These are phyloP conservation scores for Megaceryle maxima DNA, from an alignment of 2,113 vertebrate genomes.

Conservation along the genomic window DNA sequence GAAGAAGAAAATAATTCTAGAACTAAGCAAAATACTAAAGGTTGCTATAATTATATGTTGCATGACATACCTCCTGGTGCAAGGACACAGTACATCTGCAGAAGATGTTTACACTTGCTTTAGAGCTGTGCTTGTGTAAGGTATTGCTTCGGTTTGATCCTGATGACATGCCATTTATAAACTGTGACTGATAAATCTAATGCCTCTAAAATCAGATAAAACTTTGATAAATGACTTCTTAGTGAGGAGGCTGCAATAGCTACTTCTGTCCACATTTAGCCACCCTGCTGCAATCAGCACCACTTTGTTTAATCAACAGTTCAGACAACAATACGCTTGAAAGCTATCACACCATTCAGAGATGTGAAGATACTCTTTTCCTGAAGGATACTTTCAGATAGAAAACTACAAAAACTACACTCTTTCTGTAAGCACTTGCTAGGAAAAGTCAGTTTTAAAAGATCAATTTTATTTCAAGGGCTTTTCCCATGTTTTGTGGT, in stretches of 20 bases:
- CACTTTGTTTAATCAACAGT: constrained; percentile 87
- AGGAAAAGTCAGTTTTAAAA: background rate
- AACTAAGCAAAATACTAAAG: background rate
- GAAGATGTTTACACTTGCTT: background rate
- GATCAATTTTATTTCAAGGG: background rate
- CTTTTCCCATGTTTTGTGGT: background rate
- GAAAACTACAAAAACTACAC: constrained; percentile 71
- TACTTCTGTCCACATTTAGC: constrained; percentile 72
- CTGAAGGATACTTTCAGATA: background rate
- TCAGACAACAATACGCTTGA: constrained; percentile 72
- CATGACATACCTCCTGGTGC: background rate
- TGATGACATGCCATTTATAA: constrained; percentile 80
- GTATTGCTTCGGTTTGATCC: constrained; percentile 69
- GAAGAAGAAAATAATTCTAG: too few species aligned
- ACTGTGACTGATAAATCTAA: constrained; percentile 92
- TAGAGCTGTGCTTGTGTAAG: constrained; percentile 47
- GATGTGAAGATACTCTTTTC: constrained; percentile 83
- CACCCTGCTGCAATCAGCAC: constrained; percentile 82
- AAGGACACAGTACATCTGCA: background rate
- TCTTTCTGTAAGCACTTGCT: background rate
- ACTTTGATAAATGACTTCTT: constrained; percentile 91
- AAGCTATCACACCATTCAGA: constrained; percentile 79
- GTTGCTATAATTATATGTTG: background rate
- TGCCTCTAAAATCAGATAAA: constrained; percentile 96
- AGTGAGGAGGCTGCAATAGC: constrained; percentile 72